A percentile compares a stretch with the other conserved stretches of the same genome.
Evolutionary conservation across 2,797 vertebrate genomes (phyloP).

Genomic region (Pogoniulus pusillus): DNA sequence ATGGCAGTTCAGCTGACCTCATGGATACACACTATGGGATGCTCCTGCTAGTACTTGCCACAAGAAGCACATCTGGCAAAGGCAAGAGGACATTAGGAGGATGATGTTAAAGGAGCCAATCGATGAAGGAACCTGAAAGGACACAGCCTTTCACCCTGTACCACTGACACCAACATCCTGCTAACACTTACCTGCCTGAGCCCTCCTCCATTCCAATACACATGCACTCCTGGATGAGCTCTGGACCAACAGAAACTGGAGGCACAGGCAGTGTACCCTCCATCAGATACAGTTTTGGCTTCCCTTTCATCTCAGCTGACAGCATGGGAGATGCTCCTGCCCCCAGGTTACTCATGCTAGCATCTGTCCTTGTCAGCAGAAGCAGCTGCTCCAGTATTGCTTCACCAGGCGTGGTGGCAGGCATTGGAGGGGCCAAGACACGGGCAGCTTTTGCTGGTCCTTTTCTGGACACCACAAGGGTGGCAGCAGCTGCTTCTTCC

Average conservation of each 20-base stretch:
- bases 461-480: not conserved
- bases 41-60: not conserved
- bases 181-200: accelerated
- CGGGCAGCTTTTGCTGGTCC: accelerated
- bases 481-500: not conserved
- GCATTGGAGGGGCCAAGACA: accelerated
- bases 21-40: accelerated
- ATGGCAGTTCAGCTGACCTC: not conserved
- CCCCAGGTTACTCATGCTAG: not conserved
- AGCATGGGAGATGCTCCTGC: not conserved
- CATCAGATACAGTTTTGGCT: accelerated
- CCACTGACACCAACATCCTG: not conserved
- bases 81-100: not conserved
- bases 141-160: not conserved
- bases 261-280: not conserved
- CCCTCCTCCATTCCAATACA: not conserved
- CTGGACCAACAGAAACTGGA: not conserved
- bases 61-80: not conserved
- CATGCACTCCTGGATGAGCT: not conserved
- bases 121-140: not conserved
- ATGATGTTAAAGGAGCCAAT: not conserved
- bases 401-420: accelerated
- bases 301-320: accelerated
- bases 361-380: not conserved
- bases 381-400: accelerated